Conservation (phyloP, 37 sponge, comb jelly and placozoan species). For the Aphrocallistes beatrix region DNA sequence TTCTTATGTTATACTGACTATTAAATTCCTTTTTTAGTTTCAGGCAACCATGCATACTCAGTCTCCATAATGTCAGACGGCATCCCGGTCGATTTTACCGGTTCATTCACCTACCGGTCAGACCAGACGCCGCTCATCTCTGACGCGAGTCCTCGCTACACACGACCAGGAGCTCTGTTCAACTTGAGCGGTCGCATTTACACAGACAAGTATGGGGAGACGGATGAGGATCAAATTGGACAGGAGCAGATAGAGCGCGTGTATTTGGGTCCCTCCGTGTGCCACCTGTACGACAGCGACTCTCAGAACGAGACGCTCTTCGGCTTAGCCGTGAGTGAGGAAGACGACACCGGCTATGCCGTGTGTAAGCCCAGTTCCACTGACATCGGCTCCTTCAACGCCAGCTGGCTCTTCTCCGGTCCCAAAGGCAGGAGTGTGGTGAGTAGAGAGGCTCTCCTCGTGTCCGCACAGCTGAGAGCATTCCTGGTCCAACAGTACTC, state of each 20-base stretch:
- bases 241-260: neutral
- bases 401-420: neutral
- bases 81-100: neutral
- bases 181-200: neutral
- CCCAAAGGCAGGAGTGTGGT: neutral
- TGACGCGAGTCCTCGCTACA: conserved; percentile 13
- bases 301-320: neutral
- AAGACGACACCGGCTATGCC: neutral
- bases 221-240: neutral
- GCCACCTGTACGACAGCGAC: neutral
- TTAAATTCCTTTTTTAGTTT: neutral
- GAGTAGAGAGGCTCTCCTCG: neutral
- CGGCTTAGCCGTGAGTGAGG: neutral
- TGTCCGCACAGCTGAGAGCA: neutral
- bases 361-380: neutral
- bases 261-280: neutral
- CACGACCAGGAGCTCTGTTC: neutral
- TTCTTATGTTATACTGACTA: too few species aligned
- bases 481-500: neutral
- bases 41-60: neutral
- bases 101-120: neutral
- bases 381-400: conserved; percentile 12
- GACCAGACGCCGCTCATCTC: neutral
- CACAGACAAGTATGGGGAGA: neutral
- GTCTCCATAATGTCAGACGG: neutral